Conservation (phyloP, 2,113 vertebrate genomes). For the Oplegnathus fasciatus region DNA sequence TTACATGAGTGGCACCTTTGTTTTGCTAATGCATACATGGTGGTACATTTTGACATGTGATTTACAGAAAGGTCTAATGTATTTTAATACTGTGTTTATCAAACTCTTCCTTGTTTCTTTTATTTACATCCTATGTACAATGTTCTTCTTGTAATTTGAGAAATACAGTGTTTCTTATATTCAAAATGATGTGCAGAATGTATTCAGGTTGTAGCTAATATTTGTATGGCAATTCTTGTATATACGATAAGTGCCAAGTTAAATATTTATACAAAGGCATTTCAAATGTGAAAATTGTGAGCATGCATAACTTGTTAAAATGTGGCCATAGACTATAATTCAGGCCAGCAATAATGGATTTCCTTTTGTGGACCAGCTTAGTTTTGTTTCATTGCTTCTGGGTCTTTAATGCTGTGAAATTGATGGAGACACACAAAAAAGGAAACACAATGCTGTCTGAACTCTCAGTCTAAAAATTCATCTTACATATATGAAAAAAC, state of each 20-base stretch:
- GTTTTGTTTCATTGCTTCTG: conserved; percentile 6
- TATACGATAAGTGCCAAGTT: background rate
- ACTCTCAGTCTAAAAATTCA: background rate
- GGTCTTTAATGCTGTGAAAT: conserved; percentile 23
- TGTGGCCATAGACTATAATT: conserved; percentile 2
- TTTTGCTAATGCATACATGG: background rate
- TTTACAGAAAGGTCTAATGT: background rate
- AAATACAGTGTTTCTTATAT: background rate
- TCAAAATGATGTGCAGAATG: background rate
- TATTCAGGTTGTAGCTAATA: background rate
- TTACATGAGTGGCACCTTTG: background rate
- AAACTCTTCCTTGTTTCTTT: no score
- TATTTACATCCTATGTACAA: background rate
- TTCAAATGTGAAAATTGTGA: background rate
- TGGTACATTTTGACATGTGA: background rate
- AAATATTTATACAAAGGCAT: conserved; percentile 21
- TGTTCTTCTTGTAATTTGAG: background rate
- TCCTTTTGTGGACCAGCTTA: conserved; percentile 10
- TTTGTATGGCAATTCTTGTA: background rate
- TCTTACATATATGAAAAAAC: background rate
- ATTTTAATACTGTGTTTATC: no score
- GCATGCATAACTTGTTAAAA: background rate
- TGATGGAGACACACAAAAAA: background rate
- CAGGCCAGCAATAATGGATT: conserved; percentile 1
- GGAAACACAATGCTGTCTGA: conserved; percentile 2